Conservation (phyloP, 2,888 invertebrate species). For the Fissipunctia ypsillon region DNA sequence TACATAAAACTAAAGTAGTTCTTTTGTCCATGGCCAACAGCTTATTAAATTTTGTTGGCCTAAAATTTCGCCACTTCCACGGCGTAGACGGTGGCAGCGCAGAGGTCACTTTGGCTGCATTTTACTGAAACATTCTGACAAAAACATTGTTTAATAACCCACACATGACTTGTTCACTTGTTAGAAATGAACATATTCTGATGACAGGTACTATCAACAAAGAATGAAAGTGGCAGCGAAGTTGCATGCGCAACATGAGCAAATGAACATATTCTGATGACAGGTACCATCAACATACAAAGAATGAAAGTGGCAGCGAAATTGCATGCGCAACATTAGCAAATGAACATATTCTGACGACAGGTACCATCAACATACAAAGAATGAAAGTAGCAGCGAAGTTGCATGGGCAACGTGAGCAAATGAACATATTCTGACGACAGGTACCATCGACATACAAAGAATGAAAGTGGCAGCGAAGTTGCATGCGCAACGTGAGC, state of each 20-base stretch:
- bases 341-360: background rate
- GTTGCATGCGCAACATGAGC: too few species aligned
- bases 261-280: background rate
- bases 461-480: background rate
- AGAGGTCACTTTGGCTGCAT: too few species aligned
- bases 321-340: too few species aligned
- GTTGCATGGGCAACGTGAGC: too few species aligned
- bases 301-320: background rate
- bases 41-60: too few species aligned
- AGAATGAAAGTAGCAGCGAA: background rate
- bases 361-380: background rate
- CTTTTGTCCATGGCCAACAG: background rate
- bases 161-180: background rate
- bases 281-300: background rate
- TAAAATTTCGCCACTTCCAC: background rate
- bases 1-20: slow-evolving; percentile 62
- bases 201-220: background rate
- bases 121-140: background rate
- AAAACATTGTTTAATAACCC: background rate
- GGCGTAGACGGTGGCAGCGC: background rate
- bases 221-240: background rate
- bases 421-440: background rate
- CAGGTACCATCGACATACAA: background rate
- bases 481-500: too few species aligned
- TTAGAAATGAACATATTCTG: background rate